A percentile compares a stretch with the other conserved stretches of the same genome.
These are phyloP conservation scores for Drosophila parthenogenetica DNA, from an alignment of 2,888 invertebrate genomes.

Conservation along the genomic window DNA sequence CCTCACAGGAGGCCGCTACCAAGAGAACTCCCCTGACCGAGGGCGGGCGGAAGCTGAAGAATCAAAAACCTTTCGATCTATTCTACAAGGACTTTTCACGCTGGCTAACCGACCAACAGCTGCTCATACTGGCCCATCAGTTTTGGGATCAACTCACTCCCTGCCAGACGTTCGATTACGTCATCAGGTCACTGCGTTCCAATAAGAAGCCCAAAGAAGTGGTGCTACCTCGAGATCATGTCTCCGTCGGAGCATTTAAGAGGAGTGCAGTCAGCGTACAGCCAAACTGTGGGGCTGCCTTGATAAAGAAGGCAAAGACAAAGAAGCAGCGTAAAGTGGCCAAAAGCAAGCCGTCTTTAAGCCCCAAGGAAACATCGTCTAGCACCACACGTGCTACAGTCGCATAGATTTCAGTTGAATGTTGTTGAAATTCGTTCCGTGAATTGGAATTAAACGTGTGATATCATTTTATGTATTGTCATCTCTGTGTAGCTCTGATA, in stretches of 20 bases:
- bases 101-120: slow-evolving; percentile 6
- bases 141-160: slow-evolving; percentile 9
- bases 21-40: not conserved
- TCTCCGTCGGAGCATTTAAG: not conserved
- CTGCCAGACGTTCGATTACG: slow-evolving; percentile 9
- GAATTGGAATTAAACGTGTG: too few relatives aligned
- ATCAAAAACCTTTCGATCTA: not conserved
- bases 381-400: not conserved
- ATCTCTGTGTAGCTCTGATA: not conserved
- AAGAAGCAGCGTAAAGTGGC: not conserved
- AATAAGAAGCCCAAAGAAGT: not conserved
- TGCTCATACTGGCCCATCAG: slow-evolving; percentile 6
- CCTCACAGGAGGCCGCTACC: not conserved
- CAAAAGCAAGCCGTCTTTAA: not conserved
- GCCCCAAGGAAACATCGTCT: not conserved
- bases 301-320: not conserved
- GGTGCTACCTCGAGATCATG: not conserved
- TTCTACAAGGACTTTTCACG: slow-evolving; percentile 6
- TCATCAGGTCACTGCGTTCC: not conserved
- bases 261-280: not conserved
- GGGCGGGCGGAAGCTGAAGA: too few relatives aligned
- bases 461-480: too few relatives aligned
- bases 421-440: too few relatives aligned
- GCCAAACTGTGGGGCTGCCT: not conserved
- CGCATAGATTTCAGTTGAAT: not conserved